Evolutionary conservation across 2,888 invertebrate genomes (phyloP), one percentile per base, ranked within the genome.

Genomic region (Neoitamus cyanurus): DNA sequence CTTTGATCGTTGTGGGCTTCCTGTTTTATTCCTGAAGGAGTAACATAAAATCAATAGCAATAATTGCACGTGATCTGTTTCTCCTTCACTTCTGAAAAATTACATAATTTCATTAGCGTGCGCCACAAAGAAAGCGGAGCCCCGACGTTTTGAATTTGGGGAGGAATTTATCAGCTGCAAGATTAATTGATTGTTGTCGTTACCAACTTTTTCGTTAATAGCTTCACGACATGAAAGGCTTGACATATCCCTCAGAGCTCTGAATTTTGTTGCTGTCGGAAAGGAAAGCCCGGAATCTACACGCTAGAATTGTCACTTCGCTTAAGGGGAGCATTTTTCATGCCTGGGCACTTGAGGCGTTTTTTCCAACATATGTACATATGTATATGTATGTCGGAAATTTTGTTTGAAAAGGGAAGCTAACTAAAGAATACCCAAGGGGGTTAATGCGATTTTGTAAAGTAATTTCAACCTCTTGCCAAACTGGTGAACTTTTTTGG

Each of bases 111-210:
- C 58, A 20, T 25, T 58, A 25, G 25, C 2, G 25, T 15, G 20
- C 2, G 58, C 58, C 15, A 20, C 58, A 58, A 58, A 58, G 70
- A 30, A 70, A 70, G 25, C 70, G 30, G 70, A 70, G n/a, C 6
- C 70, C 70, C 70, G 70, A 70, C 70, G 31, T 70, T 30, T 70
- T 70, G 70, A 70, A 70, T 70, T 70, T 30, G 70, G 30, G 9
- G 30, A 25, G 30, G 31, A 70, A 70, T 70, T 70, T 70, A 70
- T 70, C 70, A 70, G 70, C 31, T 30, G 70, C 70, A 70, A 70
- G 70, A 70, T 70, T 70, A 70, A 70, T 70, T 70, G 70, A 70
- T 70, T 70, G 70, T 34, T 70, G 70, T 70, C 70, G 70, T 70
- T 70, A 70, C 70, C 70, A 70, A 70, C 13, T 31, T 70, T 31